These are phyloP conservation scores for Sphaeridia pumilis DNA, from an alignment of 2,888 invertebrate genomes.

Conservation along the genomic window DNA sequence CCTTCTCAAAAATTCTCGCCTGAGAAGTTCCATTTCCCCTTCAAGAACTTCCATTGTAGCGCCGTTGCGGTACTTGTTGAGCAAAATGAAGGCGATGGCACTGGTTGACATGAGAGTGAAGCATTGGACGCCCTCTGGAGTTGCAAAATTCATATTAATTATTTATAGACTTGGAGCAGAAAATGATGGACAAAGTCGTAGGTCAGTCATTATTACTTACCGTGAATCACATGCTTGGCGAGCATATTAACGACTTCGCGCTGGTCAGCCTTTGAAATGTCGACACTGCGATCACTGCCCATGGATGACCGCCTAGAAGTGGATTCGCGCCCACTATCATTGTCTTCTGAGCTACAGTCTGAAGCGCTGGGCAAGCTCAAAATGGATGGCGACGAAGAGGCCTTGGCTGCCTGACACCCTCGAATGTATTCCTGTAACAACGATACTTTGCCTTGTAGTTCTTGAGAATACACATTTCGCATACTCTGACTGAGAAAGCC, in stretches of 20 bases:
- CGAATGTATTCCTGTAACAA: constrained; percentile 33
- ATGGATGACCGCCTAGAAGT: constrained; percentile 6
- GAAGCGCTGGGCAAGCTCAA: background rate
- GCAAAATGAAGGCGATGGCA: constrained; percentile 69
- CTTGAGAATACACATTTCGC: too few species aligned
- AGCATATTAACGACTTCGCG: constrained; percentile 73
- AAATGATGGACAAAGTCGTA: too few species aligned
- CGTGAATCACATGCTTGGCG: constrained; percentile 76
- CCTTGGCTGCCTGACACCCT: constrained; percentile 23
- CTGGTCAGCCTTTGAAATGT: constrained; percentile 68
- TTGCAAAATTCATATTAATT: too few species aligned
- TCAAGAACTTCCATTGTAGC: constrained; percentile 50
- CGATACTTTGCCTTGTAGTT: too few species aligned
- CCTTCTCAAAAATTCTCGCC: constrained; percentile 45
- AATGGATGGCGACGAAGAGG: constrained; percentile 15
- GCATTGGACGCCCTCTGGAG: constrained; percentile 66
- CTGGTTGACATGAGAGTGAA: constrained; percentile 88
- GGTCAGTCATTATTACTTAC: too few species aligned
- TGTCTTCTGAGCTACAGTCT: constrained; percentile 4
- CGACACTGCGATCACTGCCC: constrained; percentile 38
- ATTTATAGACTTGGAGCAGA: background rate
- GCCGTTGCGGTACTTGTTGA: constrained; percentile 66
- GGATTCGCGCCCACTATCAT: constrained; percentile 6
- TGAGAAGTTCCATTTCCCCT: constrained; percentile 51
- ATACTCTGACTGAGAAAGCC: too few species aligned